A percentile compares a stretch with the other conserved stretches of the same genome.
Conservation (phyloP, 2,113 vertebrate genomes). For the Miniopterus natalensis region DNA sequence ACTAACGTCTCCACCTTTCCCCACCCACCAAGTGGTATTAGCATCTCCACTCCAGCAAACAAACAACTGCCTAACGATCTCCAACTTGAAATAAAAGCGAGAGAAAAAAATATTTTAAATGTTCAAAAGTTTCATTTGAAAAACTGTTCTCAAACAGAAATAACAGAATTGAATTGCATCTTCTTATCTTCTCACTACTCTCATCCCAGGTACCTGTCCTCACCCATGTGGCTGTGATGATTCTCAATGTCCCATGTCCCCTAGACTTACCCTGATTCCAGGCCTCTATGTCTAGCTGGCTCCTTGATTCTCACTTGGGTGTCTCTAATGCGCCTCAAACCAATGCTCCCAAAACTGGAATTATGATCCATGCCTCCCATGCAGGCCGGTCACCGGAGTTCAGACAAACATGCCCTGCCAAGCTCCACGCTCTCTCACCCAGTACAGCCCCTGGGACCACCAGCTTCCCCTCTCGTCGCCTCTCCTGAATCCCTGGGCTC, state of each 20-base stretch:
- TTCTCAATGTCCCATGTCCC: background rate
- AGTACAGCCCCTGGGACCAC: background rate
- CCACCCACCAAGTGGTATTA: background rate
- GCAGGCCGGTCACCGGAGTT: background rate
- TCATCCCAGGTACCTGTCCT: background rate
- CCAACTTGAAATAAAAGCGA: background rate
- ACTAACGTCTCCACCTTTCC: background rate
- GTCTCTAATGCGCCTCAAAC: background rate
- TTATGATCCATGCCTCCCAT: background rate
- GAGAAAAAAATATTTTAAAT: background rate
- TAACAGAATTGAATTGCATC: background rate
- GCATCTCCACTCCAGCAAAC: background rate
- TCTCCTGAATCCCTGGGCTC: background rate
- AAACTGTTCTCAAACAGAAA: background rate
- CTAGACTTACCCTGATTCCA: background rate
- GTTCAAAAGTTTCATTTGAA: background rate
- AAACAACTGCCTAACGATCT: background rate
- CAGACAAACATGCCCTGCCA: too few relatives aligned
- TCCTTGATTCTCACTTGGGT: background rate
- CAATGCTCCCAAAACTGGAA: background rate
- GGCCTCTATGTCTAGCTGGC: background rate
- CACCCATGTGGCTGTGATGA: accelerated
- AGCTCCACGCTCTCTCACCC: accelerated
- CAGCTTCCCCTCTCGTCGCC: too few relatives aligned
- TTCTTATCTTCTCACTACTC: background rate